Evolutionary conservation across 2,113 vertebrate genomes (phyloP), one percentile per base, ranked within the genome.

Genomic region (Quiscalus mexicanus): DNA sequence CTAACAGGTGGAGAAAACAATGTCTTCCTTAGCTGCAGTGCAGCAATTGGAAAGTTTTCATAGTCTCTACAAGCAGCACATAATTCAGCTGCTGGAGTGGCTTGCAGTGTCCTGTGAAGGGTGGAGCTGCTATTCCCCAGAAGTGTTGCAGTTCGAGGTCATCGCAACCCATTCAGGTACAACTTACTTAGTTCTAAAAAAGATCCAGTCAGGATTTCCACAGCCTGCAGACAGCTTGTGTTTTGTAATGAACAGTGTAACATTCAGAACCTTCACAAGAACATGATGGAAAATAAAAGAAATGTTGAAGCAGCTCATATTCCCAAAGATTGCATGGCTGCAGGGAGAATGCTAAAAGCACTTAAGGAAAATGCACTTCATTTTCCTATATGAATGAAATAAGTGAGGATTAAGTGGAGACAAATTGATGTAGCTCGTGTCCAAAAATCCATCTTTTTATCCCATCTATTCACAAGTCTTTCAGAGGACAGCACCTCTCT

Each of bases 151-250:
- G 91, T 97, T 99, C 19, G 97, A 98, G 56, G 96, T 98, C 77
- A 92, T 99, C 1, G 31, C 98, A 70, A 87, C 95, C 23, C 99
- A 99, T 44, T 98, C 99, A 98, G 99, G 99, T 99, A 97, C 47
- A 59, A 22, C 14, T 55, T 15, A 6, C 0, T 33, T 22, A 30
- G 22, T 33, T 77, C 45, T 25, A 7, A 65, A 84, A 68, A 27
- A 37, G 15, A 7, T 9, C 11, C 39, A 30, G 33, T 22, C 3
- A 52, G 19, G 22, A 28, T 37, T 30, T 71, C 69, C 27, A 11
- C 14, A 70, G 68, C 59, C 60, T 90, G 73, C 35, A 62, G 56
- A 27, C 21, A 64, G 24, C 5, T 15, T 67, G n/a, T 64, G 28
- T 15, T 89, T 87, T 68, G 18, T 75, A 60, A 39, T 15, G 27